These are phyloP conservation scores for Epicampocera succincta DNA, from an alignment of 2,888 invertebrate genomes.

Conservation along the genomic window DNA sequence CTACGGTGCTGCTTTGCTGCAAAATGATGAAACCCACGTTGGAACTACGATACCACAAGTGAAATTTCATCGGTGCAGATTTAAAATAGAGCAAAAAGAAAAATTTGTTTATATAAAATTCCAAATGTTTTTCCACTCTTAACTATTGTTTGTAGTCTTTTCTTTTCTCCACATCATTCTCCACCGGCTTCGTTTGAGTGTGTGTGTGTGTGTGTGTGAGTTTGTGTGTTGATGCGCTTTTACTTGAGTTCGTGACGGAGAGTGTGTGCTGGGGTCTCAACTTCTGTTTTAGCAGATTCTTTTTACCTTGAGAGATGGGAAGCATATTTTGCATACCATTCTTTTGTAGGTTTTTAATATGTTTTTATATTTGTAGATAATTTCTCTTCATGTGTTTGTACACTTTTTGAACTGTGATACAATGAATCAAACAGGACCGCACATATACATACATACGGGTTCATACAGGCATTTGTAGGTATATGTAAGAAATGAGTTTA, in stretches of 20 bases:
- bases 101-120: constrained; percentile 64
- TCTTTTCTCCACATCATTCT: constrained; percentile 5
- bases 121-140: constrained; percentile 62
- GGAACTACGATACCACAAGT: constrained; percentile 64
- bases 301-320: constrained; percentile 60
- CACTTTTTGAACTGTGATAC: background rate
- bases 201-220: background rate
- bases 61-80: constrained; percentile 67
- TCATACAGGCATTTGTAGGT: too few relatives aligned
- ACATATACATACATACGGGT: background rate
- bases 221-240: background rate
- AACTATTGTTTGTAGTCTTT: constrained; percentile 22
- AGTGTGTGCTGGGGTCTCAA: constrained; percentile 10
- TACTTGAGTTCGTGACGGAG: background rate
- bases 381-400: background rate
- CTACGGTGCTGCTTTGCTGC: too few relatives aligned
- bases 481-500: too few relatives aligned
- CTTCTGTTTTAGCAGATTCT: constrained; percentile 29
- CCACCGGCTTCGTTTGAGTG: background rate
- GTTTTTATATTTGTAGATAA: constrained; percentile 49
- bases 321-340: constrained; percentile 64
- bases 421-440: too few relatives aligned
- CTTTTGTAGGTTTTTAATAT: constrained; percentile 65
- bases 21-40: constrained; percentile 37
- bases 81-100: constrained; percentile 50